These are phyloP conservation scores for Plebejus anna DNA, from an alignment of 2,888 invertebrate genomes.

Conservation along the genomic window DNA sequence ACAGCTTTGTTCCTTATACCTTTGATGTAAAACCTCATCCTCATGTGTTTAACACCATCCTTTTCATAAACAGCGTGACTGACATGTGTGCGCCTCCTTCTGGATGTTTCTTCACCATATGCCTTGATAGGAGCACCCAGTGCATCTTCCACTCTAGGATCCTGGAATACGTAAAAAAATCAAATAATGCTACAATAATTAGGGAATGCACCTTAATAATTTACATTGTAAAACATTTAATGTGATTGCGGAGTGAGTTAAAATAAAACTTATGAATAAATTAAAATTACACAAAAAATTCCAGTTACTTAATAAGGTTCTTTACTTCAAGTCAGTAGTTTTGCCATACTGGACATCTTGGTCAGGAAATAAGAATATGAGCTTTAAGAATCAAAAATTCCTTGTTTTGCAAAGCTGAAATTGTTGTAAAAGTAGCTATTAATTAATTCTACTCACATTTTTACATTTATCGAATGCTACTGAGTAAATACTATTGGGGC, in stretches of 20 bases:
- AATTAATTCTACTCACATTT: constrained; percentile 62
- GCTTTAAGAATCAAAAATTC: neutral
- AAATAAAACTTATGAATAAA: neutral
- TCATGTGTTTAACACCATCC: constrained; percentile 87
- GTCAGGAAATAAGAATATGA: neutral
- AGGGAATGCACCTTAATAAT: neutral
- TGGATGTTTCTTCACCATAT: constrained; percentile 91
- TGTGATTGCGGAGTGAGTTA: neutral
- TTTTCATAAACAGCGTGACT: constrained; percentile 87
- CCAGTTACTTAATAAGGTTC: neutral
- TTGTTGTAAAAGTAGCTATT: too few relatives aligned
- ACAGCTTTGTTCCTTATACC: constrained; percentile 90
- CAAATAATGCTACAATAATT: neutral
- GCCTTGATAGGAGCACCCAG: constrained; percentile 94
- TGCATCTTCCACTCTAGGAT: constrained; percentile 88
- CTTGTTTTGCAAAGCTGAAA: too few relatives aligned
- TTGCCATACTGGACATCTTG: too few relatives aligned
- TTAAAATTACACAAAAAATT: neutral
- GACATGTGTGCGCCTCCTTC: constrained; percentile 91
- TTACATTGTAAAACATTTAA: neutral
- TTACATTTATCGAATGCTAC: constrained; percentile 88
- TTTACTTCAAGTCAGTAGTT: too few relatives aligned
- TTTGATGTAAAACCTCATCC: constrained; percentile 95
- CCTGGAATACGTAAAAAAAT: constrained; percentile 51
- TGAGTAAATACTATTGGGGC: constrained; percentile 91